Conservation (phyloP, 2,113 vertebrate species). For the Aphyosemion australe region DNA sequence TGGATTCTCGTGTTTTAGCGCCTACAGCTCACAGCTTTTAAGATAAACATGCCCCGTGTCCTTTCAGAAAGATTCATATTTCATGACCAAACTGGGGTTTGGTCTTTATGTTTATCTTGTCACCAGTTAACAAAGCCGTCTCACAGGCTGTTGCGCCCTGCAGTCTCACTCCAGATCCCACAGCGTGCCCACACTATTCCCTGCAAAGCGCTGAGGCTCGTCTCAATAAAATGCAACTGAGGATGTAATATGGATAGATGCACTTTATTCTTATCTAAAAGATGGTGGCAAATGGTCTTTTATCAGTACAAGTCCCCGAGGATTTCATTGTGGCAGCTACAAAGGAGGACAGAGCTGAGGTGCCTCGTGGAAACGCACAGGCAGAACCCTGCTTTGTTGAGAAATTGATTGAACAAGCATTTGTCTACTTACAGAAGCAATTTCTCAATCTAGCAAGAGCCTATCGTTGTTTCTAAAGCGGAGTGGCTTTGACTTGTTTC, state of each 20-base stretch:
- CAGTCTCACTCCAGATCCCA: constrained; percentile 36
- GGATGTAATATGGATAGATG: constrained; percentile 27
- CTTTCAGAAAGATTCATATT: constrained; percentile 53
- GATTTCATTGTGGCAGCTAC: constrained; percentile 30
- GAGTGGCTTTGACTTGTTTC: constrained; percentile 5
- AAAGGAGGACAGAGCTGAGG: constrained; percentile 22
- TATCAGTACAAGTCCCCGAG: constrained; percentile 38
- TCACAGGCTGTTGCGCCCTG: constrained; percentile 28
- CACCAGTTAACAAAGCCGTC: constrained; percentile 53
- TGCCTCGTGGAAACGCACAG: constrained; percentile 39
- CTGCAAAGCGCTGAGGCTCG: constrained; percentile 17
- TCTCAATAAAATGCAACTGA: constrained; percentile 28
- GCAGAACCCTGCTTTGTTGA: constrained; percentile 27
- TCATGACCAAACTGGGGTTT: constrained; percentile 51
- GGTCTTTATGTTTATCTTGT: constrained; percentile 53
- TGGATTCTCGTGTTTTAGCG: constrained; percentile 28
- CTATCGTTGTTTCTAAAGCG: constrained; percentile 27
- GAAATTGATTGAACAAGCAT: constrained; percentile 40
- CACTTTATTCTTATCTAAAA: constrained; percentile 42
- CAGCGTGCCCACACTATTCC: constrained; percentile 12
- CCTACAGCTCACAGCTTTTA: constrained; percentile 25
- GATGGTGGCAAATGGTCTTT: constrained; percentile 30
- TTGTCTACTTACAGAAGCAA: constrained; percentile 22
- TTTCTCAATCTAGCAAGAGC: constrained; percentile 34
- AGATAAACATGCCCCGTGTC: constrained; percentile 38